Evolutionary conservation across 2,113 vertebrate genomes (phyloP), one percentile per base, ranked within the genome.

Genomic region (Lophius piscatorius): DNA sequence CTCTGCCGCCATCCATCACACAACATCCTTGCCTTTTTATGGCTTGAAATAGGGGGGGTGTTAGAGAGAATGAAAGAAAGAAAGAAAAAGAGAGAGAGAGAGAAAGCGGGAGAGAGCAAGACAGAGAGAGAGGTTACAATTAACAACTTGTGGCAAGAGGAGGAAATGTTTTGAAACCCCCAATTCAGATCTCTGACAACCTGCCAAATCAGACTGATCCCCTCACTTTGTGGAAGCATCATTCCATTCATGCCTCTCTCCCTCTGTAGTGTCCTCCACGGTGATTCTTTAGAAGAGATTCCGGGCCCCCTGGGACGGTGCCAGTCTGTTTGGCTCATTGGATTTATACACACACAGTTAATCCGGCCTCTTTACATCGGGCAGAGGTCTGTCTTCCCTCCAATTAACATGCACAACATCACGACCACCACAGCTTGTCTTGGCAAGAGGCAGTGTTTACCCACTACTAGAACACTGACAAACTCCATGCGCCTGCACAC

Each of bases 21-120:
- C 65, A 22, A n/a, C 72, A 69, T 76, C 68, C 41, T 49, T 70
- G 54, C 79, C 82, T 75, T 86, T n/a, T 81, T 87, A 88, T 76
- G 82, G 82, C 60, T 54, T 55, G 52, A 70, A 62, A 62, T 13
- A 5, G 23, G 63, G 58, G 26, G n/a, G 57, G 29, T 16, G 51
- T 38, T 34, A 59, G 59, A 55, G 45, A 50, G 45, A 52, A 11
- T 14, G 57, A 44, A 12, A 52, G 38, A 62, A 9, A 23, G 28
- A 33, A 44, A 14, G 20, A 26, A 3, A 10, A 16, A 48, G 16
- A 44, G 29, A 54, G 31, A 14, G 38, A 44, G 22, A 50, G 41
- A 61, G 24, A 51, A 13, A 8, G 36, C n/a, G 40, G 48, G 9
- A 28, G 26, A 28, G 8, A 28, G 26, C 4, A 28, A 28, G 26